phyloP scores from a whole-genome alignment of 2,113 vertebrate genomes.

The Scortum barcoo region DNA sequence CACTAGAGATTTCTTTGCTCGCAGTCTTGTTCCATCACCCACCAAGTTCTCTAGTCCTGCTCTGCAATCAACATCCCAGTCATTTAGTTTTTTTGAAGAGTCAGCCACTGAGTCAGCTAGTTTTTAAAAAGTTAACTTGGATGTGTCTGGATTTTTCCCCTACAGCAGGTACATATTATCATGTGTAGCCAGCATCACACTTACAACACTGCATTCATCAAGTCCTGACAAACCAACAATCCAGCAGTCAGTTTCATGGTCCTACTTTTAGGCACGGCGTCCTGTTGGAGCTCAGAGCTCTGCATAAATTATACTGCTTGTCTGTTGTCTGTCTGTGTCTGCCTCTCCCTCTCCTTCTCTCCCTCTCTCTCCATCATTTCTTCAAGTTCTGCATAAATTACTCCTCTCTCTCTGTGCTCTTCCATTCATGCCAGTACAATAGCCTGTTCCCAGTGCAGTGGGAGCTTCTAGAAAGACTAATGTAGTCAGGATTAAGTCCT shows the following conservation, averaged over 20 bases:
- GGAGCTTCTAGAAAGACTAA: constrained; percentile 66
- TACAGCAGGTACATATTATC: not conserved
- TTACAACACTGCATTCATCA: constrained; percentile 1
- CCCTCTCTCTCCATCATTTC: constrained; percentile 56
- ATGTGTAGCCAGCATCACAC: not conserved
- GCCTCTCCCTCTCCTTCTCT: constrained; percentile 10
- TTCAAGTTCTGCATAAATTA: constrained; percentile 76
- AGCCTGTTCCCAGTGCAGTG: constrained; percentile 58
- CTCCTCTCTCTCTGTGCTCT: constrained; percentile 39
- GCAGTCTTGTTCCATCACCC: not conserved
- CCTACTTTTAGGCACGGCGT: constrained; percentile 18
- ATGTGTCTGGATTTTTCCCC: not conserved
- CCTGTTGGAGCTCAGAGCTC: constrained; percentile 45
- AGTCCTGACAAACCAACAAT: constrained; percentile 17
- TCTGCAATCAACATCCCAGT: not conserved
- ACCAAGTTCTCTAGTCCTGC: not conserved
- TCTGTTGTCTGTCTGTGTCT: constrained; percentile 62
- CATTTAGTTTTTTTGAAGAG: not conserved
- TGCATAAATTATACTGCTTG: constrained; percentile 71
- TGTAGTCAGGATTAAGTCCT: constrained; percentile 76
- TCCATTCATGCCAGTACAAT: constrained; percentile 75
- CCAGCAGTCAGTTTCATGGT: constrained; percentile 20
- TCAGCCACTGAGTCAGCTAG: not conserved
- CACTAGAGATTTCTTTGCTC: not conserved
- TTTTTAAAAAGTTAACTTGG: not conserved